phyloP scores from a whole-genome alignment of 2,113 vertebrate species.

The Paradoxurus hermaphroditus region DNA sequence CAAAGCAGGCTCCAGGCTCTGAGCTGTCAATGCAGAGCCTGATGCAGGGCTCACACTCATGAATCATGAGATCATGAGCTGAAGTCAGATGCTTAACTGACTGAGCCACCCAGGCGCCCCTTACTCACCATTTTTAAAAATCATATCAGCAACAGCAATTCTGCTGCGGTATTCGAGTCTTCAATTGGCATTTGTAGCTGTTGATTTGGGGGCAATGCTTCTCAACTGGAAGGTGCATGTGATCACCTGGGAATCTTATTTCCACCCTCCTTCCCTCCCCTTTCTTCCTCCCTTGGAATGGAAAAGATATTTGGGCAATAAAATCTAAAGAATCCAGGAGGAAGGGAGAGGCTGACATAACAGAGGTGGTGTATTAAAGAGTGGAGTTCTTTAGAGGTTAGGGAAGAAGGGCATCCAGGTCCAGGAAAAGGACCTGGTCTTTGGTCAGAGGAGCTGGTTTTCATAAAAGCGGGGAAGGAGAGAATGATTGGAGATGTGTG shows the following conservation, averaged over 20 bases:
- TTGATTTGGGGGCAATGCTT: slow-evolving; percentile 35
- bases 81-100: too few relatives aligned
- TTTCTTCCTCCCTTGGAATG: background rate
- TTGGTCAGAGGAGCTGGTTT: slow-evolving; percentile 1
- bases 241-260: slow-evolving; percentile 38
- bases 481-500: background rate
- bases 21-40: too few relatives aligned
- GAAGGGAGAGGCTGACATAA: background rate
- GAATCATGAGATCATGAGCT: too few relatives aligned
- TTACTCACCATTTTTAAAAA: background rate
- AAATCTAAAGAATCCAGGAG: background rate
- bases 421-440: background rate
- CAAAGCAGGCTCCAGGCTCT: too few relatives aligned
- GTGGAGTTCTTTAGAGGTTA: background rate
- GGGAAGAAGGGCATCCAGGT: background rate
- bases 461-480: slow-evolving; percentile 4
- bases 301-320: slow-evolving; percentile 31
- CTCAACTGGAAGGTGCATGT: background rate
- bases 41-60: too few relatives aligned
- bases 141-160: background rate
- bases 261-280: background rate
- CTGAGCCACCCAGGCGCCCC: too few relatives aligned
- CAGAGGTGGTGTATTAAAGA: background rate
- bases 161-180: background rate
- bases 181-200: background rate